Percentiles rank a stretch among this genome's conserved stretches.
These are phyloP conservation scores for Hephaestus fuliginosus DNA, from an alignment of 2,797 vertebrate genomes.

Conservation along the genomic window DNA sequence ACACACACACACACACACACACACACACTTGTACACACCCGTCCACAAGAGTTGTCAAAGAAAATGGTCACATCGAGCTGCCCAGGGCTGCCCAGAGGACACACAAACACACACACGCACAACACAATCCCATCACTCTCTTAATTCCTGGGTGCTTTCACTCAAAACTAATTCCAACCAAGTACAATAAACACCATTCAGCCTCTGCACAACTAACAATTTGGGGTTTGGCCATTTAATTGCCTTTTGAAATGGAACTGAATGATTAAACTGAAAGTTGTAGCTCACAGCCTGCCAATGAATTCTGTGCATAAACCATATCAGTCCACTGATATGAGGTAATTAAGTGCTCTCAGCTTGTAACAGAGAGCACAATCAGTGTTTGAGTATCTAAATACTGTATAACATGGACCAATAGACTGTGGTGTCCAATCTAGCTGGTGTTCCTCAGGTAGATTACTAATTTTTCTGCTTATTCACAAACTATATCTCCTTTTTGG, in stretches of 20 bases:
- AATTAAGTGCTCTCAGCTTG: conserved; percentile 15
- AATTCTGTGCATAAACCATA: conserved; percentile 27
- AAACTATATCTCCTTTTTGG: not conserved
- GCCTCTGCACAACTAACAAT: conserved; percentile 30
- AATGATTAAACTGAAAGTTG: conserved; percentile 37
- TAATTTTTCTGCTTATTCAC: not conserved
- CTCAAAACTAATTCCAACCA: conserved; percentile 33
- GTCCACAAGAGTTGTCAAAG: conserved; percentile 36
- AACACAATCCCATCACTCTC: conserved; percentile 6
- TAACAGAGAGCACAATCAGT: conserved; percentile 31
- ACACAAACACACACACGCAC: conserved; percentile 11
- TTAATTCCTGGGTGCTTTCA: conserved; percentile 32
- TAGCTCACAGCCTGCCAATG: conserved; percentile 5
- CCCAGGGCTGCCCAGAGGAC: not conserved
- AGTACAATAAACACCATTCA: conserved; percentile 32
- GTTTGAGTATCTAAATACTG: conserved; percentile 13
- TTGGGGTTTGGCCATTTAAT: conserved; percentile 22
- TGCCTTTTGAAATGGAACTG: conserved; percentile 39
- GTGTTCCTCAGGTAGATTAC: not conserved
- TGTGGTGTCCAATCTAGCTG: not conserved
- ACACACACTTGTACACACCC: conserved; percentile 23
- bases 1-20: not conserved
- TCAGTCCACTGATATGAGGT: conserved; percentile 19
- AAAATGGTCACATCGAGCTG: conserved; percentile 41
- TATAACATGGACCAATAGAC: conserved; percentile 10